Conservation (phyloP, 2,797 vertebrate genomes). For the Tokudaia tokunoshimensis region DNA sequence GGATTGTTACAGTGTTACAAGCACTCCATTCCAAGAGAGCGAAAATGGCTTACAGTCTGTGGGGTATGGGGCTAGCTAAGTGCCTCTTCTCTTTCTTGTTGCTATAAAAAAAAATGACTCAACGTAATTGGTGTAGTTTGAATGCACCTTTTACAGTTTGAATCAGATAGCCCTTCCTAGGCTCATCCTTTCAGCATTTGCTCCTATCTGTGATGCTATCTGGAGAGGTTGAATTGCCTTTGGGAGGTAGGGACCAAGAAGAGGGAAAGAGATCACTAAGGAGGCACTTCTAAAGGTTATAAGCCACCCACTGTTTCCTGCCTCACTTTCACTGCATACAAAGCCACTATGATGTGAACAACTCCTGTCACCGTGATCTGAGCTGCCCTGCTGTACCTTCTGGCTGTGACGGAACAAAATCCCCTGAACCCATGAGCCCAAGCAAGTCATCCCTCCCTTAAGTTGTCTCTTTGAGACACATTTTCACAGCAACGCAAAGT, state of each 20-base stretch:
- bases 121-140: neutral
- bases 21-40: neutral
- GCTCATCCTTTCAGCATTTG: neutral
- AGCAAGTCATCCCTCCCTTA: no score
- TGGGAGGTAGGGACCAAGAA: neutral
- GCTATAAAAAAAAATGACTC: neutral
- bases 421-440: neutral
- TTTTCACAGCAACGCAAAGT: neutral
- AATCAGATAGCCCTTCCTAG: neutral
- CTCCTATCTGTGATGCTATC: neutral
- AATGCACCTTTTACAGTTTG: neutral
- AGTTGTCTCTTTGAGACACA: neutral
- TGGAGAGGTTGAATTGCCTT: neutral
- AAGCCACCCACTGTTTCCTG: neutral
- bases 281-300: neutral
- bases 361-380: neutral
- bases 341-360: neutral
- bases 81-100: neutral
- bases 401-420: neutral
- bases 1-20: neutral
- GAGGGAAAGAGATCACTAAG: neutral
- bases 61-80: rapidly evolving
- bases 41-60: neutral
- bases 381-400: neutral
- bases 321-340: neutral